A percentile compares a stretch with the other conserved stretches of the same genome.
Conservation (phyloP, 2,888 invertebrate species). For the Aphodius granarius region DNA sequence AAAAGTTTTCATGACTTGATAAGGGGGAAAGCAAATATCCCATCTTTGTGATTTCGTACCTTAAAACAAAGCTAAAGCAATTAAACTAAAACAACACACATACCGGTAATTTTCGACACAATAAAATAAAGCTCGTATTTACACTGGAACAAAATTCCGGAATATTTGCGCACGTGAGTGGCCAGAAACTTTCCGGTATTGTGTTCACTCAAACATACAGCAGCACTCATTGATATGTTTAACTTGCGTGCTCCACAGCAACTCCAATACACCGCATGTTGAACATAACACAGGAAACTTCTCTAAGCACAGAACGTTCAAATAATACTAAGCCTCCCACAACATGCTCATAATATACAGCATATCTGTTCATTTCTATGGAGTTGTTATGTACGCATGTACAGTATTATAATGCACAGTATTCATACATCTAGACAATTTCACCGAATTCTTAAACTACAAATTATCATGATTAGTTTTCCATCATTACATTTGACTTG, state of each 20-base stretch:
- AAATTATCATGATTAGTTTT: no score
- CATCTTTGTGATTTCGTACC: neutral
- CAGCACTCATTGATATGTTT: neutral
- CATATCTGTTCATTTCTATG: neutral
- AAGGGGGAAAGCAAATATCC: neutral
- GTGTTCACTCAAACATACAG: constrained; percentile 5
- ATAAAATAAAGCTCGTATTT: constrained; percentile 1
- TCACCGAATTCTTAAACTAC: no score
- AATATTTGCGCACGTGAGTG: constrained; percentile 4
- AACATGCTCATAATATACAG: neutral
- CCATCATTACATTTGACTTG: no score
- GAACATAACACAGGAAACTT: neutral
- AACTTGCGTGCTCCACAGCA: neutral
- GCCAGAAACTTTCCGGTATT: constrained; percentile 4
- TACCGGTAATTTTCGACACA: neutral
- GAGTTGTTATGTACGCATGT: neutral
- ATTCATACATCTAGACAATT: no score
- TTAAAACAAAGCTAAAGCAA: neutral
- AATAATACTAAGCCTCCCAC: neutral
- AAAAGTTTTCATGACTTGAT: neutral
- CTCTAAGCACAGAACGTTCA: neutral
- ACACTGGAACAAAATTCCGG: neutral
- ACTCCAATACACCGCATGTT: neutral
- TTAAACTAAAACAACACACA: neutral
- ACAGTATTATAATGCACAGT: neutral